phyloP scores from a whole-genome alignment of 2,888 invertebrate genomes.

The Euspilapteryx auroguttella region DNA sequence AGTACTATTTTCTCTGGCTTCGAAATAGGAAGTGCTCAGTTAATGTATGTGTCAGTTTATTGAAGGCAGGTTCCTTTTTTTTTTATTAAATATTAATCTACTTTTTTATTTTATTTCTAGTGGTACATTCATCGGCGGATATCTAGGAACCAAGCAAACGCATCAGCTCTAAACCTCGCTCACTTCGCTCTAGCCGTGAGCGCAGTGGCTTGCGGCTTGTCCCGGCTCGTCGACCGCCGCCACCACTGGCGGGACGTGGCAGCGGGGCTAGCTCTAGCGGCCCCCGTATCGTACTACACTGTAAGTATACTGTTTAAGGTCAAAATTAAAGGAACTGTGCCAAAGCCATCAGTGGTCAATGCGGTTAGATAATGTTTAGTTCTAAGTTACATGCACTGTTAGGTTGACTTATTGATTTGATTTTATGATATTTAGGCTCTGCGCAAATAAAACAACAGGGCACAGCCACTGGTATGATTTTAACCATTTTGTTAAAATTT shows the following conservation, averaged over 20 bases:
- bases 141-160: slow-evolving; percentile 14
- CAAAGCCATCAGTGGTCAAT: background rate
- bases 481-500: background rate
- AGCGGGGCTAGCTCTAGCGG: slow-evolving; percentile 62
- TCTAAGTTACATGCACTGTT: background rate
- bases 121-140: slow-evolving; percentile 59
- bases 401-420: no score
- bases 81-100: background rate
- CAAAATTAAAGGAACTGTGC: background rate
- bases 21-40: no score
- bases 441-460: no score
- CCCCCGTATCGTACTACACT: slow-evolving; percentile 55
- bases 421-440: no score
- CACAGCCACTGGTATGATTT: background rate
- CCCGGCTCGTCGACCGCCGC: slow-evolving; percentile 68
- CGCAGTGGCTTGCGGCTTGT: slow-evolving; percentile 62
- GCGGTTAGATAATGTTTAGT: background rate
- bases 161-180: slow-evolving; percentile 2
- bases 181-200: slow-evolving; percentile 55
- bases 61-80: no score
- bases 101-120: slow-evolving; percentile 33
- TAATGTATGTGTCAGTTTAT: no score
- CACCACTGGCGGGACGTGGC: slow-evolving; percentile 83
- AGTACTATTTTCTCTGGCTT: background rate
- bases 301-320: slow-evolving; percentile 28